Conservation (phyloP, 2,797 vertebrate genomes). For the Malacoraja senta region DNA sequence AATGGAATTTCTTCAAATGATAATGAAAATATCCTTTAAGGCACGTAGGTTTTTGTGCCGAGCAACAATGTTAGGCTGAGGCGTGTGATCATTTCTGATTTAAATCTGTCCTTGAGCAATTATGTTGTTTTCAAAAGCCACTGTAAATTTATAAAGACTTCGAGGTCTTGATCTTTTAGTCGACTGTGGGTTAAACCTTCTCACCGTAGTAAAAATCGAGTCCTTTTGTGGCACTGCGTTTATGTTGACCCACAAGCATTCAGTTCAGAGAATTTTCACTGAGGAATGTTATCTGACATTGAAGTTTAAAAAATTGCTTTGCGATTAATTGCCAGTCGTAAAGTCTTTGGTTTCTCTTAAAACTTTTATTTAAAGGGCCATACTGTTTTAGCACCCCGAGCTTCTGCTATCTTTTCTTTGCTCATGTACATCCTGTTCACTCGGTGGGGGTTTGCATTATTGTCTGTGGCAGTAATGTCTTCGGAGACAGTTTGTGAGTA, state of each 20-base stretch:
- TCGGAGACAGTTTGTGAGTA: background rate
- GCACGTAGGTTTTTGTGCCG: background rate
- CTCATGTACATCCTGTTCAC: background rate
- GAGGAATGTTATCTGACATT: background rate
- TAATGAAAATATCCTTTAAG: background rate
- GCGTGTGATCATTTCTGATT: background rate
- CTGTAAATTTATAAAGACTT: background rate
- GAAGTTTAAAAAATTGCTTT: conserved; percentile 11
- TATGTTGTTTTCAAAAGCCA: conserved; percentile 5
- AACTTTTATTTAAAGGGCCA: conserved; percentile 12
- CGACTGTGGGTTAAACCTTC: background rate
- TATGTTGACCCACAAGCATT: background rate
- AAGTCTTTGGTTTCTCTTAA: background rate
- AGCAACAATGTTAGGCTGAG: background rate
- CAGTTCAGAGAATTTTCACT: background rate
- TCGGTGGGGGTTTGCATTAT: conserved; percentile 9
- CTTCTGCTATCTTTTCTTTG: conserved; percentile 15
- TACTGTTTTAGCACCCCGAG: background rate
- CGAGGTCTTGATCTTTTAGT: conserved; percentile 12
- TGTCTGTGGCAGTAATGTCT: conserved; percentile 31
- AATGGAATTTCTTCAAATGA: background rate
- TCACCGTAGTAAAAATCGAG: background rate
- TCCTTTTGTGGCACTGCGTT: background rate
- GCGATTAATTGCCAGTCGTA: background rate
- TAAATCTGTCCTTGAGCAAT: background rate